Conservation (phyloP, 1,140 invertebrate genomes). For the Babylonia areolata region DNA sequence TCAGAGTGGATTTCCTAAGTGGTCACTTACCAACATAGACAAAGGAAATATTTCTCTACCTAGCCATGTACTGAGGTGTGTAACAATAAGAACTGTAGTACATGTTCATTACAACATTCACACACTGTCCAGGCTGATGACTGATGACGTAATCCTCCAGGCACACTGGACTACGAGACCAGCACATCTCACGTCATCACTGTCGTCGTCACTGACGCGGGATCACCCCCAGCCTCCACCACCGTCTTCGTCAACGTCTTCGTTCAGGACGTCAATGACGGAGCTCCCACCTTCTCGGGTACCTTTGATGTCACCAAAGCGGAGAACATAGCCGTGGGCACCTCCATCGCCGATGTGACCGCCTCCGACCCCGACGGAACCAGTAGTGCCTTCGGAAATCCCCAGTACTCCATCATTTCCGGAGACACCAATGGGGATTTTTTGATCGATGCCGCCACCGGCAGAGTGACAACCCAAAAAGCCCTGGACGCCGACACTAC, state of each 20-base stretch:
- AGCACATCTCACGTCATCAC: slow-evolving; percentile 45
- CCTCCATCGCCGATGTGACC: slow-evolving; percentile 47
- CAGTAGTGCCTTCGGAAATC: slow-evolving; percentile 43
- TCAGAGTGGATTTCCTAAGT: too few species aligned
- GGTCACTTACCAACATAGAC: too few species aligned
- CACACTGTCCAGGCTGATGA: too few species aligned
- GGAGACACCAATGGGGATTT: slow-evolving; percentile 59
- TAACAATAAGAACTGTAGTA: too few species aligned
- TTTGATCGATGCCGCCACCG: slow-evolving; percentile 54
- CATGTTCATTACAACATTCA: too few species aligned
- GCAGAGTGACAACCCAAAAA: slow-evolving; percentile 45
- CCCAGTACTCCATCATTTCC: slow-evolving; percentile 49
- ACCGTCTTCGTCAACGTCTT: slow-evolving; percentile 49
- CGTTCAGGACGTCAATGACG: slow-evolving; percentile 65
- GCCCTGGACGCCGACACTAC: slow-evolving; percentile 56
- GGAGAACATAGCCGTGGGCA: slow-evolving; percentile 47
- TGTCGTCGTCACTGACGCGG: slow-evolving; percentile 52
- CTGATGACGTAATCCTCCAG: slow-evolving; percentile 34
- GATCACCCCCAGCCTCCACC: slow-evolving; percentile 36
- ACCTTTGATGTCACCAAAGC: slow-evolving; percentile 39
- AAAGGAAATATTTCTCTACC: too few species aligned
- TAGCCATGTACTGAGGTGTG: too few species aligned
- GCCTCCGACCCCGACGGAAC: slow-evolving; percentile 55
- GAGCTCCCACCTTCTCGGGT: slow-evolving; percentile 49
- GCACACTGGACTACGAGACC: slow-evolving; percentile 57